A percentile compares a stretch with the other conserved stretches of the same genome.
These are phyloP conservation scores for Tychaedon coryphoeus DNA, from an alignment of 2,113 vertebrate genomes.

Conservation along the genomic window DNA sequence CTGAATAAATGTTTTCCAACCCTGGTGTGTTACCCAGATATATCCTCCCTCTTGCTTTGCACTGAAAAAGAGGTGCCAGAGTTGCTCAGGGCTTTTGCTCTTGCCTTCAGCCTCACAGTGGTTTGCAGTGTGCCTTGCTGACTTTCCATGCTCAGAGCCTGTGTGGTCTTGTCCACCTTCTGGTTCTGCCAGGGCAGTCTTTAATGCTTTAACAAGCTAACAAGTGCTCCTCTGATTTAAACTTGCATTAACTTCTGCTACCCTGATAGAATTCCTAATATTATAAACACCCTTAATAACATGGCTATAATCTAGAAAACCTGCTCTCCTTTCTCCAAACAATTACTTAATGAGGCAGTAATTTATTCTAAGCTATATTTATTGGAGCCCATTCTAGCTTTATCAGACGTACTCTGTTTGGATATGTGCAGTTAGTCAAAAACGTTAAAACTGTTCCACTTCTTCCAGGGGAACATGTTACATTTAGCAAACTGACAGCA, in stretches of 20 bases:
- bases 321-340: conserved; percentile 54
- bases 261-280: conserved; percentile 26
- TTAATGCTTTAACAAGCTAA: conserved; percentile 41
- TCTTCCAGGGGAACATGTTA: conserved; percentile 23
- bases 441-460: conserved; percentile 7
- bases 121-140: neutral
- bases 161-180: neutral
- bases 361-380: conserved; percentile 65
- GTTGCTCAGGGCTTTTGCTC: neutral
- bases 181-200: neutral
- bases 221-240: conserved; percentile 7
- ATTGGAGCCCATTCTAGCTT: conserved; percentile 43
- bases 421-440: conserved; percentile 29
- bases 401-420: conserved; percentile 28
- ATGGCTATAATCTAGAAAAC: conserved; percentile 19
- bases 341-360: conserved; percentile 66
- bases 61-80: neutral
- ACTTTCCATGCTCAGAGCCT: neutral
- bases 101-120: neutral
- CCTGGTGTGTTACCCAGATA: neutral
- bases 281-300: conserved; percentile 59
- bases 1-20: neutral
- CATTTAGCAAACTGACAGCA: conserved; percentile 38
- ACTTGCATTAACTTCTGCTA: conserved; percentile 8
- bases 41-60: neutral